These are phyloP conservation scores for Morone saxatilis DNA, from an alignment of 2,113 vertebrate genomes.

Conservation along the genomic window DNA sequence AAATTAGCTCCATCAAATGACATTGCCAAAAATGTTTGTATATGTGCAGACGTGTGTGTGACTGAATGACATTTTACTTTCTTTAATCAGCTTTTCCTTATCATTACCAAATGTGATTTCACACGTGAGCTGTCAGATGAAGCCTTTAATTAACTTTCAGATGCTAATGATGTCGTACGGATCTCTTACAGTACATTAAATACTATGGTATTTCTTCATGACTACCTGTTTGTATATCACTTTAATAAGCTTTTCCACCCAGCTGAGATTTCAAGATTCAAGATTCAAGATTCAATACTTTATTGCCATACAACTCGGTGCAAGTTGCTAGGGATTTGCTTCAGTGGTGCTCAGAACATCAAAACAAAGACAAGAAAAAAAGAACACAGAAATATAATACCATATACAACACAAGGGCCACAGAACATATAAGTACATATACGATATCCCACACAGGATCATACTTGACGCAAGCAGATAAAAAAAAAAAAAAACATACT, in stretches of 20 bases:
- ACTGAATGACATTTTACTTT: not conserved
- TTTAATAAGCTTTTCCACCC: not conserved
- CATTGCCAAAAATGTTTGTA: not conserved
- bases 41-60: not conserved
- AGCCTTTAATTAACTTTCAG: not conserved
- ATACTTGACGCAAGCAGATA: too few species aligned
- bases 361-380: too few species aligned
- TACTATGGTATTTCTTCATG: not conserved
- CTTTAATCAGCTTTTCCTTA: not conserved
- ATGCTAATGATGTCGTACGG: not conserved
- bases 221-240: not conserved
- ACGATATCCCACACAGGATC: too few species aligned
- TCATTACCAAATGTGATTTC: not conserved
- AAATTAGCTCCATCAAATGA: not conserved
- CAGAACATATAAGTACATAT: too few species aligned
- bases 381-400: too few species aligned
- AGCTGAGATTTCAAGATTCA: not conserved
- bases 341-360: too few species aligned
- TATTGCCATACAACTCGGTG: too few species aligned
- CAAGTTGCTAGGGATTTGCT: too few species aligned
- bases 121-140: constrained; percentile 14
- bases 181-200: not conserved
- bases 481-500: too few species aligned
- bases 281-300: too few species aligned
- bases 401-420: too few species aligned